Base-by-base conservation (phyloP, 64 coral and sea anemone genomes). In the Catalaphyllia jardinei region DNA sequence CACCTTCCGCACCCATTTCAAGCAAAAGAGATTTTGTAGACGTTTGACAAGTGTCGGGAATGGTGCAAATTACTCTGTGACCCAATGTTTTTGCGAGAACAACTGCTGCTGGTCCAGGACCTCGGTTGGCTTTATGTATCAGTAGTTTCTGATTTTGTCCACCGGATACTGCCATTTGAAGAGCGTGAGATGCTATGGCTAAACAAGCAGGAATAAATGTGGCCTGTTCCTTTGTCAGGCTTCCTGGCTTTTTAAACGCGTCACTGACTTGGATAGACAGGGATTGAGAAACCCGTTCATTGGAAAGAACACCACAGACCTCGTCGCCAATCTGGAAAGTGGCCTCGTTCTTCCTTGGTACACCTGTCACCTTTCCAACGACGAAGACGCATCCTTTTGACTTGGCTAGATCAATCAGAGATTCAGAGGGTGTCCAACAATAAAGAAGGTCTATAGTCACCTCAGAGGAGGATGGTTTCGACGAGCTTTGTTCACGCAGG, bases 31-130 rank as follows among this genome's bases (percentile, higher is more conserved):
- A 12, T 17, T 89, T 85, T 50, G 18, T 76, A 18, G 35, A 65
- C 24, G 7, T 55, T 29, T 28, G 12, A 29, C 38, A 42, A 71
- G 52, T 35, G 24, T 85, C 60, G 31, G 87, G 63, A 22, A 84
- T 76, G 22, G 88, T 91, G 67, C 93, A 94, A 25, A 80, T 25
- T 28, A 95, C 77, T 63, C 42, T 59, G 72, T 91, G 88, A 20
- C 93, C 93, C 60, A 87, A 38, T 54, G 81, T 31, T 39, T 87
- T 95, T 29, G 64, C 83, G 67, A 95, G 87, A 15, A 60, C 24
- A 60, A 89, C 79, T 29, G 89, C 83, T 63, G 89, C 89, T 38
- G 80, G 80, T 22, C 86, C 85, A 20, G 79, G 75, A 35, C 31
- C 19, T 55, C 42, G 72, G 29, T 95, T 76, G 29, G 52, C 93